These are phyloP conservation scores for Monochamus saltuarius DNA, from an alignment of 1,140 invertebrate species.

Conservation along the genomic window DNA sequence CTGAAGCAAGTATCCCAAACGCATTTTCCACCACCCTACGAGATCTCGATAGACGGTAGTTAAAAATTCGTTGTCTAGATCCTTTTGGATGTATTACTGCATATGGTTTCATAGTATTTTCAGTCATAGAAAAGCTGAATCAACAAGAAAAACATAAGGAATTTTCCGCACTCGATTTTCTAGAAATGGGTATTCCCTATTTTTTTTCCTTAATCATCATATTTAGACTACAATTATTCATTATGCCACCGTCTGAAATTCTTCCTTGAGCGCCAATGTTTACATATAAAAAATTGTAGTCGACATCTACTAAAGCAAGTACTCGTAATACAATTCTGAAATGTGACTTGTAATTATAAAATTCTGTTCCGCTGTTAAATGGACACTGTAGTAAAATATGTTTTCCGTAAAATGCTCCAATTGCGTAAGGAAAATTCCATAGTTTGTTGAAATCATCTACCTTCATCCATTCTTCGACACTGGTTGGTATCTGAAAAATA, in stretches of 20 bases:
- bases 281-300: slow-evolving; percentile 53
- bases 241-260: slow-evolving; percentile 47
- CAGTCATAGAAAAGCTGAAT: slow-evolving; percentile 21
- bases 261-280: slow-evolving; percentile 52
- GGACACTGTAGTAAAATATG: slow-evolving; percentile 11
- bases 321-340: slow-evolving; percentile 57
- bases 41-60: slow-evolving; percentile 14
- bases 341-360: slow-evolving; percentile 55
- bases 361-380: slow-evolving; percentile 15
- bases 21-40: slow-evolving; percentile 14
- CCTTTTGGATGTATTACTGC: slow-evolving; percentile 13
- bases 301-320: slow-evolving; percentile 54
- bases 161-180: slow-evolving; percentile 17
- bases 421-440: slow-evolving; percentile 46
- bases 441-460: slow-evolving; percentile 36
- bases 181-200: slow-evolving; percentile 13
- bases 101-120: slow-evolving; percentile 19
- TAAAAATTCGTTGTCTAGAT: slow-evolving; percentile 17
- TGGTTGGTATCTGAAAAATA: slow-evolving; percentile 22
- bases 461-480: slow-evolving; percentile 31
- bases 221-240: slow-evolving; percentile 5
- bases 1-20: slow-evolving; percentile 13
- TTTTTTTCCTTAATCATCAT: slow-evolving; percentile 21
- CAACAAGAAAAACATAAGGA: slow-evolving; percentile 19
- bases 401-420: slow-evolving; percentile 37